Base-by-base conservation (phyloP, 1,140 invertebrate genomes). In the Ceratosolen fusciceps region DNA sequence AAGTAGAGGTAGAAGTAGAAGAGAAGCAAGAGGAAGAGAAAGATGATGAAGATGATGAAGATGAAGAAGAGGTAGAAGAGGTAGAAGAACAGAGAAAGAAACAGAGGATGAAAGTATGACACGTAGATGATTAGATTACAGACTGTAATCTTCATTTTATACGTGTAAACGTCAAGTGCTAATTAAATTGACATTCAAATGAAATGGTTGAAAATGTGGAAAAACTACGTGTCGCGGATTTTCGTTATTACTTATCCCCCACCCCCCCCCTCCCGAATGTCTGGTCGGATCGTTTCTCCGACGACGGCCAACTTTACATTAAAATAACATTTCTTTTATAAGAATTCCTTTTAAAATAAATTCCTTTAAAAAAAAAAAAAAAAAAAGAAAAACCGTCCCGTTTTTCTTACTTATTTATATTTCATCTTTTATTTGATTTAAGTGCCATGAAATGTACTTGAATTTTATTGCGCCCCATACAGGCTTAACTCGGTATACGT, bases 331-430 rank as follows among this genome's bases (percentile, higher is more conserved):
- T 24, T 37, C 39, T 21, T 37, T 67, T 21, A n/a, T 39, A 67
- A n/a, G 34, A n/a, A n/a, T n/a, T n/a, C n/a, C n/a, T n/a, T n/a
- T n/a, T 2, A 24, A 43, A 47, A 47, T 16, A 52, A 52, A 52
- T 52, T 14, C n/a, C 26, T 47, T 47, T 47, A 47, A n/a, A 47
- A 19, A 0, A 47, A 24, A 47, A 21, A 10, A n/a, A 31, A 5
- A n/a, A n/a, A n/a, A n/a, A n/a, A n/a, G n/a, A n/a, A n/a, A n/a
- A n/a, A n/a, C n/a, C n/a, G n/a, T n/a, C n/a, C n/a, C n/a, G n/a
- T n/a, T 72, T 72, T 16, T 34, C 24, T 52, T 72, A 34, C 47
- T 52, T 72, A 31, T 72, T n/a, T 52, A 72, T n/a, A 54, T 72
- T 29, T 54, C 1, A 72, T 54, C 19, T 24, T 72, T 52, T 43